Evolutionary conservation across 2,888 invertebrate species (phyloP), one percentile per base, ranked within the genome.

Genomic region (Dascillus cervinus): DNA sequence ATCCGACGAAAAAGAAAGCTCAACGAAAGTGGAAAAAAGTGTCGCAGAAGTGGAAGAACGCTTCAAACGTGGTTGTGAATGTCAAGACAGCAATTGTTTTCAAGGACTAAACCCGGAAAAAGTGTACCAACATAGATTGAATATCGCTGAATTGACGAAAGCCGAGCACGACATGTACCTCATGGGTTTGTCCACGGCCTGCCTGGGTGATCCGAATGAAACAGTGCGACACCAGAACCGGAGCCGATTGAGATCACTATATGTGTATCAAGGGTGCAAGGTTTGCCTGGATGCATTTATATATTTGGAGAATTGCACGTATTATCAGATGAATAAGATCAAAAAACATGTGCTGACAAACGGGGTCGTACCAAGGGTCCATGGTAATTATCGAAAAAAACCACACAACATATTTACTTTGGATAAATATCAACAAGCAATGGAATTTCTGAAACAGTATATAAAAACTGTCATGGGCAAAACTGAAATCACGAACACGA

Each of bases 91-190:
- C 41, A 80, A 79, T 50, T 84, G 84, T 54, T 84, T 83, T 52
- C 68, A 75, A 30, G 79, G 77, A 10, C 65, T 84, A 13, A 80
- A 78, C 55, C 75, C 82, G 1, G 82, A 83, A 49, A 76, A 74
- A 46, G 82, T 84, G 1, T 83, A 81, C 54, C 74, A 77, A 26
- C 84, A 84, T 56, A 67, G 84, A 45, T 64, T 84, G 17, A 84
- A 84, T 50, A 83, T 84, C 37, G 83, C 83, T 1, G 84, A 84
- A 58, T 57, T 84, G 36, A 83, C 83, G 1, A 83, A 83, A 62
- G 80, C 79, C 34, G 83, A 84, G 60, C 83, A 84, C 60, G 84
- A 84, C 58, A 84, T 85, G 83, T 85, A 84, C 55, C 64, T 84
- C 48, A 84, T 84, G 84, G 84, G 83, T 9, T 79, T 84, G 15